Percentiles rank a stretch among this genome's conserved stretches.
Conservation (phyloP, 2,113 vertebrate genomes). For the Centropus bengalensis region DNA sequence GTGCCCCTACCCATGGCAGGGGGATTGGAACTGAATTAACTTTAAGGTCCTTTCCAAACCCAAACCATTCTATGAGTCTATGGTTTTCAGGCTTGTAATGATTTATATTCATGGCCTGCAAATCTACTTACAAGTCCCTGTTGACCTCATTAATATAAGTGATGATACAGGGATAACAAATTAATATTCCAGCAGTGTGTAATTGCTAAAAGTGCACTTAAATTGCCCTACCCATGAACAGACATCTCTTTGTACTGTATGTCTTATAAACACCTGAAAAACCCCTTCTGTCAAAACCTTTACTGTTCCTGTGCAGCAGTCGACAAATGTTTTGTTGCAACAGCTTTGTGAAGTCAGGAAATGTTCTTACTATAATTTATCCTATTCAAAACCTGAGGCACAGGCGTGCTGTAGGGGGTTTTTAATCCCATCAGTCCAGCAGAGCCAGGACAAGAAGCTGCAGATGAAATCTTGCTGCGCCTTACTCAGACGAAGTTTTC, state of each 20-base stretch:
- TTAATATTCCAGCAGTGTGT: not conserved
- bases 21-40: too few species aligned
- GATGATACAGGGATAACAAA: not conserved
- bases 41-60: too few species aligned
- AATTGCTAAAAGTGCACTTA: not conserved
- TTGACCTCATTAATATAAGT: not conserved
- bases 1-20: too few species aligned
- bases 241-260: not conserved
- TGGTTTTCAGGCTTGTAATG: not conserved
- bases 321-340: not conserved
- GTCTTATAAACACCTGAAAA: not conserved
- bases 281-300: rapidly evolving
- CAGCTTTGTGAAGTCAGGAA: not conserved
- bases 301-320: not conserved
- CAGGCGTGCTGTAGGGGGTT: not conserved
- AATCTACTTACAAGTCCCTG: not conserved
- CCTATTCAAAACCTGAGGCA: not conserved
- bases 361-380: not conserved
- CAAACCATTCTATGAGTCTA: too few species aligned
- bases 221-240: not conserved
- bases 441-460: not conserved
- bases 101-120: not conserved
- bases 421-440: not conserved
- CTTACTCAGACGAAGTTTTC: not conserved
- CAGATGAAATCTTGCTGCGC: not conserved